Percentiles rank a stretch among this genome's conserved stretches.
Evolutionary conservation across 2,113 vertebrate genomes (phyloP).

Genomic region (Peromyscus californicus): DNA sequence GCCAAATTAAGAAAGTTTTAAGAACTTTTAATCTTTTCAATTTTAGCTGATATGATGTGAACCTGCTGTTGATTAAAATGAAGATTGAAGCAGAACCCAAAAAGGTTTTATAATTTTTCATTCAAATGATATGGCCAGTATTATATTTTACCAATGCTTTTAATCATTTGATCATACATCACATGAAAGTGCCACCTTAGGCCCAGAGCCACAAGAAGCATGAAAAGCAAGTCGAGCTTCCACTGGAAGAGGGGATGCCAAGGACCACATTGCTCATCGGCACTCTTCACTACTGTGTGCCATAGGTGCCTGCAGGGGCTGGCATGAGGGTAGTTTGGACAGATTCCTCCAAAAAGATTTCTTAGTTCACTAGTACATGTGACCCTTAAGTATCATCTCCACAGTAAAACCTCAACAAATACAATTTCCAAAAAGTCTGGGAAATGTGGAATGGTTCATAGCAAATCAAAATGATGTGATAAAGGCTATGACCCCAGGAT

Average conservation of each 20-base stretch:
- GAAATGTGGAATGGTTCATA: not conserved
- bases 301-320: not conserved
- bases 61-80: conserved; percentile 10
- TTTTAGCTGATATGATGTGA: conserved; percentile 56
- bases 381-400: not conserved
- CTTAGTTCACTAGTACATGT: not conserved
- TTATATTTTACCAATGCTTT: not conserved
- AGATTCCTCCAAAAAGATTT: not conserved
- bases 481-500: not conserved
- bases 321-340: not conserved
- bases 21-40: conserved; percentile 10
- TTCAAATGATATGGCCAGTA: not conserved
- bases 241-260: not conserved
- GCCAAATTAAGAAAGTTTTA: conserved; percentile 37
- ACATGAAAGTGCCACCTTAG: not conserved
- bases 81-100: not conserved
- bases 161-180: not conserved
- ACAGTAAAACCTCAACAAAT: not conserved
- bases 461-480: conserved; percentile 15
- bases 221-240: not conserved
- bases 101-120: conserved; percentile 22
- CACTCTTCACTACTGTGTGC: not conserved
- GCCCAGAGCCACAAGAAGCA: not conserved
- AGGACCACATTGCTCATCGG: not conserved
- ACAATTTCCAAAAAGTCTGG: not conserved